Evolutionary conservation across 2,113 vertebrate genomes (phyloP).

Genomic region (Hemiscyllium ocellatum): DNA sequence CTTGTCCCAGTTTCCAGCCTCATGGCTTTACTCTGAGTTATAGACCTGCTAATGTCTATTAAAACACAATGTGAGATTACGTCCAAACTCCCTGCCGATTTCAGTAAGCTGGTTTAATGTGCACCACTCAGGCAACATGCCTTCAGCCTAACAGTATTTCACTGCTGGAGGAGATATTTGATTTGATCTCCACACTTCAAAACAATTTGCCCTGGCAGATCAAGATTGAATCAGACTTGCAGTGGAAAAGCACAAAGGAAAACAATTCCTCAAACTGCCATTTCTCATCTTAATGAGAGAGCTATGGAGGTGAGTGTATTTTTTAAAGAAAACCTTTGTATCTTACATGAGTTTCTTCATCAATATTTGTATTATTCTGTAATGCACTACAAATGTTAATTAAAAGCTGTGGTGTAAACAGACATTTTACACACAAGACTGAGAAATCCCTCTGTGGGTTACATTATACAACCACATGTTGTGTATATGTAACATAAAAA

Average conservation of each 20-base stretch:
- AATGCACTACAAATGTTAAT: neutral
- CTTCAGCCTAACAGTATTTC: neutral
- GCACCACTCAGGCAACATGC: neutral
- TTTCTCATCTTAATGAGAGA: neutral
- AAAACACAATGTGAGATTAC: neutral
- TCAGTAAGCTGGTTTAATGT: neutral
- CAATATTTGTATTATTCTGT: neutral
- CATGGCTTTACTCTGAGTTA: neutral
- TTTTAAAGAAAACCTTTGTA: no score
- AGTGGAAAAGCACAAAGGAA: neutral
- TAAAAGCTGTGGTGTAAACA: neutral
- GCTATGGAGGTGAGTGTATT: neutral
- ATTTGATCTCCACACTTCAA: slow-evolving; percentile 7
- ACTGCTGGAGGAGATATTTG: neutral
- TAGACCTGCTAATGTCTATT: neutral
- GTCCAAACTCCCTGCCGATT: neutral
- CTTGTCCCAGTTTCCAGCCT: neutral
- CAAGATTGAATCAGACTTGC: slow-evolving; percentile 17
- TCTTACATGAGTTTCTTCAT: neutral
- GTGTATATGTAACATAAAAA: neutral
- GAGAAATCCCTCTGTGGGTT: neutral
- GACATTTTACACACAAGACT: neutral
- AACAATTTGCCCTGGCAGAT: neutral
- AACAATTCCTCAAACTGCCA: slow-evolving; percentile 23
- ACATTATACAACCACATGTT: neutral